Evolutionary conservation across 2,797 vertebrate species (phyloP), one percentile per base, ranked within the genome.

Genomic region (Acridotheres tristis): DNA sequence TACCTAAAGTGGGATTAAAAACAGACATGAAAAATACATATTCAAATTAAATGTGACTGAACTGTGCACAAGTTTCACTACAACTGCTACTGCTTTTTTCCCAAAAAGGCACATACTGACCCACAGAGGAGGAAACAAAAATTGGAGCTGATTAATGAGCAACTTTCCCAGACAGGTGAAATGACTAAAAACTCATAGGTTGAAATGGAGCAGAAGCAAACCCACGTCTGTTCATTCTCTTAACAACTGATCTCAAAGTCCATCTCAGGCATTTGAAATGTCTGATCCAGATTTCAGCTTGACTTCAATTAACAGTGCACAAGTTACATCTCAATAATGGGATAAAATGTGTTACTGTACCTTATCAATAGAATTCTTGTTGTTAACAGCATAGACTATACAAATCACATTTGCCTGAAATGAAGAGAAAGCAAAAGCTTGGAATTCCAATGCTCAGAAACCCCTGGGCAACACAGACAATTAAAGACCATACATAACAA

Each of bases 361-460:
- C 98, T 98, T 98, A 92, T 98, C 98, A 91, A 98, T 98, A 86
- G 98, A 98, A 96, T 98, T 98, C 95, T 98, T 98, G 94, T 98
- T 98, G 95, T 98, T 98, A 88, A 98, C 98, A 80, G 98, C 98
- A 94, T 98, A 98, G 27, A 98, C 98, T 97, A 98, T 98, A 93
- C 98, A 98, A 95, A 98, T 98, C 89, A 98, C 98, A 95, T 98
- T 98, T 45, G 98, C 98, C 98, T 98, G 76, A 55, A 97, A 97
- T 38, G 48, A 85, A 91, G 86, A 94, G 71, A 79, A 88, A 96
- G 43, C 8, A 86, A 59, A 80, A 9, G 61, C 47, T 82, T 47
- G 81, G 45, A 83, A 82, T 89, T 79, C 48, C 62, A 76, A 13
- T 66, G 42, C 11, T 48, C 30, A 68, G 16, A 59, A 79, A 51